These are phyloP conservation scores for Eptesicus fuscus DNA, from an alignment of 2,113 vertebrate species.

Conservation along the genomic window DNA sequence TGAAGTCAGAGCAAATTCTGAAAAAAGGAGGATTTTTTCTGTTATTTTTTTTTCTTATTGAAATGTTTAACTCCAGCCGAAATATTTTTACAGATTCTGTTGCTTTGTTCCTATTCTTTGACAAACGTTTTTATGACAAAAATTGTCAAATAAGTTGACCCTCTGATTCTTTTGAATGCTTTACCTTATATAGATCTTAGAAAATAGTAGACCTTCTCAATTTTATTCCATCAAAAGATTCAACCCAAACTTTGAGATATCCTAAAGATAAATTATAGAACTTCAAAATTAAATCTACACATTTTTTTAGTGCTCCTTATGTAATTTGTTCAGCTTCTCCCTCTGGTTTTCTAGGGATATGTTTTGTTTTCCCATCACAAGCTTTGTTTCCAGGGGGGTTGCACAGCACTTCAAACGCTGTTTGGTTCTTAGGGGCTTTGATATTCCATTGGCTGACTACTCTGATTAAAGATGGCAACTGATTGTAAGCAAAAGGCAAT, in stretches of 20 bases:
- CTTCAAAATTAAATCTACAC: not conserved
- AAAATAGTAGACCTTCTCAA: not conserved
- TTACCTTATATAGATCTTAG: not conserved
- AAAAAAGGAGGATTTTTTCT: not conserved
- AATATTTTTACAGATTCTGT: not conserved
- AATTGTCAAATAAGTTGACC: not conserved
- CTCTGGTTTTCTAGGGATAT: not conserved
- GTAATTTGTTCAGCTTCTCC: not conserved
- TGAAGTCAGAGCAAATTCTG: not conserved
- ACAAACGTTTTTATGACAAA: not conserved
- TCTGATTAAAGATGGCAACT: not conserved
- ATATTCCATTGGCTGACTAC: not conserved
- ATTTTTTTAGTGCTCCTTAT: not conserved
- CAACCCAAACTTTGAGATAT: not conserved
- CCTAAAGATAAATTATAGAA: not conserved
- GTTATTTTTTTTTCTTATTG: not conserved
- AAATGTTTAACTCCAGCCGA: not conserved
- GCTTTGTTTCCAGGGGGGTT: not conserved
- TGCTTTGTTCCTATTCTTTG: not conserved
- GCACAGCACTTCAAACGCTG: not conserved
- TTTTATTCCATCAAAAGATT: not conserved
- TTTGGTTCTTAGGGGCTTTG: not conserved
- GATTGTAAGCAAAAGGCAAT: not conserved
- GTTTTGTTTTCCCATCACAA: not conserved
- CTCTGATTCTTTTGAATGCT: not conserved